Evolutionary conservation across 2,888 invertebrate genomes (phyloP), one percentile per base, ranked within the genome.

Genomic region (Drosophila ustulata): DNA sequence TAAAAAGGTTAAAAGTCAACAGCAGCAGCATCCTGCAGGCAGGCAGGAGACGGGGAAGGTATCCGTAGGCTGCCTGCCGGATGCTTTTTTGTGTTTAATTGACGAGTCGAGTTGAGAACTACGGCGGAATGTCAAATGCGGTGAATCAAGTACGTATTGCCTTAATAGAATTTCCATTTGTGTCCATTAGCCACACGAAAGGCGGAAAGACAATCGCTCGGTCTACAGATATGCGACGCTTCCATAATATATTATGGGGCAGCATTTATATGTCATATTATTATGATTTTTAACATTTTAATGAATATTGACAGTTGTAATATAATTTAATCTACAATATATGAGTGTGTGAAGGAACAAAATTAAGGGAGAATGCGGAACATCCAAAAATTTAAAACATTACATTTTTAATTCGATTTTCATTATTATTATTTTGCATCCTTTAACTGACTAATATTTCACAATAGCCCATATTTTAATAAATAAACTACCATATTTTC

Each of bases 161-260:
- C 74, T 30, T 85, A 85, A 89, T 85, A 89, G 75, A 85, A 75
- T 85, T 78, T 89, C 88, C 88, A 85, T 85, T 87, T 85, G 58
- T 57, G 69, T 72, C 88, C 88, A 85, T 89, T 89, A 85, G 82
- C 47, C 62, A 32, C 23, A 39, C 13, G n/a, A 23, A 55, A 25
- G 6, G 4, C 30, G 43, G 43, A 30, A 30, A 9, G 55, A 43
- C 55, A 47, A 26, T 34, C 56, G 2, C n/a, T 45, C 8, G 6
- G 9, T n/a, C 11, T 41, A 11, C 4, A 41, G 7, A 13, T 18
- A 71, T 26, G 8, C 30, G 30, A 30, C 5, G 5, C 39, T 25
- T 7, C 25, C 11, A 28, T 23, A 7, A 39, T 39, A 58, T 30
- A 57, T 47, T 18, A 55, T 55, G 8, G 46, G 34, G 5, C 25